phyloP scores from a whole-genome alignment of 2,113 vertebrate species.

The Excalfactoria chinensis region DNA sequence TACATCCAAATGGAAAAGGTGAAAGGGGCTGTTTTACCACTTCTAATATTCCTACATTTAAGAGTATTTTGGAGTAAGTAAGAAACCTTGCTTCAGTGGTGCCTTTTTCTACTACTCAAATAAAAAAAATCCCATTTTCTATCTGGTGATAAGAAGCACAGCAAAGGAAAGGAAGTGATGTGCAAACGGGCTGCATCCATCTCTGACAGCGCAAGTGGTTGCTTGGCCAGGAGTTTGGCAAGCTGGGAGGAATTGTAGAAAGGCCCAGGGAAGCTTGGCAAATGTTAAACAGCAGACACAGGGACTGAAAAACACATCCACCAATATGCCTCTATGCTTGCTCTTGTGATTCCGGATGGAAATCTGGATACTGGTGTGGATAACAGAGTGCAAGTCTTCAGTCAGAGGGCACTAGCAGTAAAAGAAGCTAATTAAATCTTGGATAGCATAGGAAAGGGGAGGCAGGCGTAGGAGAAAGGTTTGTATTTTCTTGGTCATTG shows the following conservation, averaged over 20 bases:
- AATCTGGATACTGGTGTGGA: slow-evolving; percentile 36
- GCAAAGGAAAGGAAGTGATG: background rate
- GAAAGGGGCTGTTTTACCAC: slow-evolving; percentile 5
- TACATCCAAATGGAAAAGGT: slow-evolving; percentile 8
- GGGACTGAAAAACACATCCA: background rate
- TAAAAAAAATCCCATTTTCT: background rate
- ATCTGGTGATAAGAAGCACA: background rate
- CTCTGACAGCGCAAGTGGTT: background rate
- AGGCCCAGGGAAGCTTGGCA: background rate
- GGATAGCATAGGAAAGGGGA: slow-evolving; percentile 33
- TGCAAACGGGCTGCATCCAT: background rate
- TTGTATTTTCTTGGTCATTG: slow-evolving; percentile 31
- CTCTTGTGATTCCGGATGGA: slow-evolving; percentile 34
- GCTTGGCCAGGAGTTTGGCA: background rate
- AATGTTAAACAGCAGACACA: background rate
- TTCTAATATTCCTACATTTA: slow-evolving; percentile 46
- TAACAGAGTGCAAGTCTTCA: slow-evolving; percentile 19
- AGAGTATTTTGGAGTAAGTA: slow-evolving; percentile 48
- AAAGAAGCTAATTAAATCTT: slow-evolving; percentile 49
- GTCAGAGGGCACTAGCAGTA: slow-evolving; percentile 33
- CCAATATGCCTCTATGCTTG: background rate
- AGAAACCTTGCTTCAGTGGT: background rate
- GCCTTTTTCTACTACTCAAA: background rate
- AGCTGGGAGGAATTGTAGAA: background rate
- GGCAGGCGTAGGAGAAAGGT: slow-evolving; percentile 35